Conservation (phyloP, 2,113 vertebrate genomes). For the Crotalus tigris region DNA sequence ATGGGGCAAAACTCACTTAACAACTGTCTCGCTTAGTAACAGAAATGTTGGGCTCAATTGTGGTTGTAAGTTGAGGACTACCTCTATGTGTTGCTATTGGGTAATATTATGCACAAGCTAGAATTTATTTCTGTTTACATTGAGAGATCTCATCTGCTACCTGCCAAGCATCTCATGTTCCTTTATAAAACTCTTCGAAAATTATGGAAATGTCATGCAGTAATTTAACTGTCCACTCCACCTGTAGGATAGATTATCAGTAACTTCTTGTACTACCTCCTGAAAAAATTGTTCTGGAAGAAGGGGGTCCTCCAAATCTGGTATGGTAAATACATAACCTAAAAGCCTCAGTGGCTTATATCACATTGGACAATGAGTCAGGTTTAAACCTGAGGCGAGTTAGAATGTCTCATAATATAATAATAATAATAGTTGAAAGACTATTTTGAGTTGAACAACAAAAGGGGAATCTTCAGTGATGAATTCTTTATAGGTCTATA, state of each 20-base stretch:
- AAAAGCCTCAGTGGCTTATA: not conserved
- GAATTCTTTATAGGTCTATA: not conserved
- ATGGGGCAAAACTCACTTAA: no score
- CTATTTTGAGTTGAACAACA: conserved; percentile 20
- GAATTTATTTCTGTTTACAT: not conserved
- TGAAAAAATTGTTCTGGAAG: not conserved
- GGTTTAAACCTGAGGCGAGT: conserved; percentile 27
- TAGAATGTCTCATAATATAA: conserved; percentile 38
- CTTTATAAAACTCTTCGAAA: conserved; percentile 19
- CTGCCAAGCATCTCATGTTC: conserved; percentile 5
- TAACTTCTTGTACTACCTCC: not conserved
- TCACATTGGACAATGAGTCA: conserved; percentile 1
- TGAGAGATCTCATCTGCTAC: not conserved
- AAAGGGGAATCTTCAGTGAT: conserved; percentile 18
- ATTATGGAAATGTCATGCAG: not conserved
- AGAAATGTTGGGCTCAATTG: not conserved
- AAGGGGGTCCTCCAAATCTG: not conserved
- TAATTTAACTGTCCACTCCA: not conserved
- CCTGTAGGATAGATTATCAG: not conserved
- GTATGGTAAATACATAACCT: not conserved
- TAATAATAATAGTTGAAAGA: conserved; percentile 34
- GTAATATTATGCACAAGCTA: not conserved
- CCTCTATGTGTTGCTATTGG: not conserved
- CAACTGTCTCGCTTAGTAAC: no score
- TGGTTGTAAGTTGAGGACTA: not conserved